A percentile compares a stretch with the other conserved stretches of the same genome.
Evolutionary conservation across 2,888 invertebrate genomes (phyloP).

Genomic region (Malthinus flaveolus): DNA sequence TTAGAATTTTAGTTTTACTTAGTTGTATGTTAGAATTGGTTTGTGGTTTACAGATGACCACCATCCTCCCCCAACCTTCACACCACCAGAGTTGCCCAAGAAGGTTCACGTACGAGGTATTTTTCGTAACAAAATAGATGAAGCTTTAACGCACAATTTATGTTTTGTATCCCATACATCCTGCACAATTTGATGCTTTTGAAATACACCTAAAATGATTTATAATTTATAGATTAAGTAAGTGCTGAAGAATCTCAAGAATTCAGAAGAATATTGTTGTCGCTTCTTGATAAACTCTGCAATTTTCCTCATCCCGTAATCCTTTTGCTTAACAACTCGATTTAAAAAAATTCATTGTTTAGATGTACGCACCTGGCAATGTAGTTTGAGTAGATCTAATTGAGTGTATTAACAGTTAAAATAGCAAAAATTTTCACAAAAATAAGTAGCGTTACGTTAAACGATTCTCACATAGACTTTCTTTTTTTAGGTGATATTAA

Average conservation of each 20-base stretch:
- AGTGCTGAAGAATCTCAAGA: conserved; percentile 10
- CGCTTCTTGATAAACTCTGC: conserved; percentile 50
- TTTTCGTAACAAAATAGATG: conserved; percentile 16
- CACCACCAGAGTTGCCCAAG: conserved; percentile 98
- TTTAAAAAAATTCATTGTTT: conserved; percentile 14
- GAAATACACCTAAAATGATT: conserved; percentile 4
- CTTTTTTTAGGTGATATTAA: conserved; percentile 72
- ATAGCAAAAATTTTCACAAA: no score
- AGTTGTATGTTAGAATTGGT: conserved; percentile 60
- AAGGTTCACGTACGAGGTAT: conserved; percentile 96
- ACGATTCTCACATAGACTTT: conserved; percentile 24
- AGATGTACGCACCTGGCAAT: conserved; percentile 26
- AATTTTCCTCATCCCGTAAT: conserved; percentile 20
- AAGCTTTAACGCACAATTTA: conserved; percentile 21
- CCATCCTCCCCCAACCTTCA: conserved; percentile 97
- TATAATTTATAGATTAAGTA: neutral
- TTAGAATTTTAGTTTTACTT: conserved; percentile 36
- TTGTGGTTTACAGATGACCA: conserved; percentile 92
- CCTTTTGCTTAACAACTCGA: conserved; percentile 20
- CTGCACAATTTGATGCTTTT: conserved; percentile 22
- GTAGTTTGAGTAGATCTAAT: conserved; percentile 17
- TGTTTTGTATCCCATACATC: conserved; percentile 12
- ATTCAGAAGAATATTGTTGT: conserved; percentile 16
- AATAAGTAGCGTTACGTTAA: no score
- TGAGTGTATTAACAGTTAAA: neutral